A percentile compares a stretch with the other conserved stretches of the same genome.
Conservation (phyloP, 2,888 invertebrate genomes). For the Trilocha varians region DNA sequence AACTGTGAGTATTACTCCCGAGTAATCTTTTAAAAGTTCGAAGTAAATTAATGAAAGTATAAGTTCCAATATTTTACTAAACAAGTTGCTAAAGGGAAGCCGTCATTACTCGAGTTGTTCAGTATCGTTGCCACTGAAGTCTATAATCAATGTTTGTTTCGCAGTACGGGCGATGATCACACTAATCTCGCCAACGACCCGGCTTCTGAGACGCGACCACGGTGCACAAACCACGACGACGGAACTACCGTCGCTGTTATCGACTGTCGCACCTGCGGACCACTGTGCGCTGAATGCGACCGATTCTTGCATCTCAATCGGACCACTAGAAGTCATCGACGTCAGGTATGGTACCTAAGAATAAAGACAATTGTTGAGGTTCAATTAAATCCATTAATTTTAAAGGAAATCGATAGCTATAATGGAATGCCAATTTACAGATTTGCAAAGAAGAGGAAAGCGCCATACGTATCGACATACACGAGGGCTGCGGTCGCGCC, state of each 20-base stretch:
- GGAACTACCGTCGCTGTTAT: slow-evolving; percentile 93
- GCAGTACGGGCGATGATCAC: slow-evolving; percentile 29
- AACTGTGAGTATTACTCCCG: slow-evolving; percentile 68
- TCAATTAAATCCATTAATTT: not conserved
- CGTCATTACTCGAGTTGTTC: no score
- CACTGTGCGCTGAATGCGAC: slow-evolving; percentile 97
- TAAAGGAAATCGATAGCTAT: not conserved
- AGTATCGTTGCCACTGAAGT: no score
- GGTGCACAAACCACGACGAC: slow-evolving; percentile 97
- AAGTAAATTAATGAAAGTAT: no score
- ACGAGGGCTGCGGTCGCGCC: slow-evolving; percentile 95
- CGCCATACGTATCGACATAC: slow-evolving; percentile 96
- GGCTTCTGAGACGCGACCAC: slow-evolving; percentile 75
- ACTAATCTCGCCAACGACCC: slow-evolving; percentile 28
- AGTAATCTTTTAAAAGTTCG: no score
- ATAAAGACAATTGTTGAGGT: no score
- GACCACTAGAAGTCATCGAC: slow-evolving; percentile 86
- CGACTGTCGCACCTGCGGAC: slow-evolving; percentile 92
- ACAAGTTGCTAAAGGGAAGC: no score
- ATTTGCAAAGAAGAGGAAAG: slow-evolving; percentile 97
- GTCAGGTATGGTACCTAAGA: no score
- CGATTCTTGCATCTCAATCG: slow-evolving; percentile 94
- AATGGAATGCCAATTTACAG: no score
- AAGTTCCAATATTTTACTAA: no score
- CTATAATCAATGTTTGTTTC: no score